These are phyloP conservation scores for Pristionchus japonicus DNA, from an alignment of 2,888 invertebrate species.

Conservation along the genomic window DNA sequence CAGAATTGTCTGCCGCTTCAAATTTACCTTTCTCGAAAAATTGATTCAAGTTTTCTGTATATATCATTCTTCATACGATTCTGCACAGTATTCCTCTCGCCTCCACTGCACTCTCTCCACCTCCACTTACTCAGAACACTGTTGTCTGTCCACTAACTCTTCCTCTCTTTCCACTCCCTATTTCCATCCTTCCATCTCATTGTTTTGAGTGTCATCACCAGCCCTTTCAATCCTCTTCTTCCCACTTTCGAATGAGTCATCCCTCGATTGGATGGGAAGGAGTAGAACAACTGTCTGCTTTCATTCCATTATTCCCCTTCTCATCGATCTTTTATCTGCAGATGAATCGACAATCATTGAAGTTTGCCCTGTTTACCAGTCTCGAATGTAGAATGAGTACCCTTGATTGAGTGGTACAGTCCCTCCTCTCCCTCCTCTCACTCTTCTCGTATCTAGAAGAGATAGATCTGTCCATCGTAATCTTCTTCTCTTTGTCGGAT, in stretches of 20 bases:
- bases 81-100: neutral
- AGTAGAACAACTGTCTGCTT: neutral
- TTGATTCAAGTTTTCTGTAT: too few relatives aligned
- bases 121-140: neutral
- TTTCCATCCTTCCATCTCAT: neutral
- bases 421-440: too few relatives aligned
- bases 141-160: neutral
- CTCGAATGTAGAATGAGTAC: neutral
- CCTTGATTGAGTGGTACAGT: neutral
- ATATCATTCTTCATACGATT: neutral
- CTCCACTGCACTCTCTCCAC: neutral
- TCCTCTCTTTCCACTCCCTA: neutral
- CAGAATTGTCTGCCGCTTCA: too few relatives aligned
- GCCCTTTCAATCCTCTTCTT: neutral
- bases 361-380: neutral
- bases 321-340: neutral
- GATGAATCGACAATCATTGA: neutral
- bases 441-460: neutral
- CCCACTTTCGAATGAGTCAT: neutral
- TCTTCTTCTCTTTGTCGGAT: conserved; percentile 12
- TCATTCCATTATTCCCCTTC: neutral
- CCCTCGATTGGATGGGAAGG: neutral
- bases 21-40: too few relatives aligned
- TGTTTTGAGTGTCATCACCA: conserved; percentile 15
- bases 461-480: neutral